Base-by-base conservation (phyloP, 2,797 vertebrate genomes). In the Sebastiscus albofasciatus region DNA sequence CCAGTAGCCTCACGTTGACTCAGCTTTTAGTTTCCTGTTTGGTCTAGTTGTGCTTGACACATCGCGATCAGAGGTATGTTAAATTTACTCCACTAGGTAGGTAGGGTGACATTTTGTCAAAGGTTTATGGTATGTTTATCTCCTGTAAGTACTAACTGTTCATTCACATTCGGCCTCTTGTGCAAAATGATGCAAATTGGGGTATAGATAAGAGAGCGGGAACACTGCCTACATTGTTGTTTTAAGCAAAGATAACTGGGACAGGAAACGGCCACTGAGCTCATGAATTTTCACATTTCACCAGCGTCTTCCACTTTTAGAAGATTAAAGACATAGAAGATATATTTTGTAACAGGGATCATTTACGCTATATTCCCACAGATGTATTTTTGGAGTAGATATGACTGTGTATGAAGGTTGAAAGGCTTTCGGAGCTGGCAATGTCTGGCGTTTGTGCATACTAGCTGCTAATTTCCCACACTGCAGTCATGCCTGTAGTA, bases 111-210 rank as follows among this genome's bases (percentile, higher is more conserved):
- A 9, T 49, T 60, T 20, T 74, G 54, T 73, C n/a, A 59, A 36
- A 71, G 24, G n/a, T 77, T 74, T 75, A 61, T 66, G 18, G 26
- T 54, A 3, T 9, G 24, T 79, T 81, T 79, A 80, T 70, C 39
- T 46, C 52, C 27, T 20, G 2, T 4, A 67, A 77, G 68, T 34
- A 77, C 61, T 39, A 70, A 58, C 80, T 54, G 73, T 68, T 71
- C 67, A 75, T 78, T 90, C 70, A 82, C 74, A 27, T 36, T 70
- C 12, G 31, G 18, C 14, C 27, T 75, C 49, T 10, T 26, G 33
- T 81, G 67, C 70, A 85, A 83, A 85, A 27, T 36, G 18, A 87
- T 91, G 72, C 81, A 87, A 90, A 89, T 81, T 58, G 31, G 27
- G 42, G n/a, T 54, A 1, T 3, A 36, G 81, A 83, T 88, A 79